Evolutionary conservation across 1,140 invertebrate species (phyloP).

Genomic region (Polyergus mexicanus): DNA sequence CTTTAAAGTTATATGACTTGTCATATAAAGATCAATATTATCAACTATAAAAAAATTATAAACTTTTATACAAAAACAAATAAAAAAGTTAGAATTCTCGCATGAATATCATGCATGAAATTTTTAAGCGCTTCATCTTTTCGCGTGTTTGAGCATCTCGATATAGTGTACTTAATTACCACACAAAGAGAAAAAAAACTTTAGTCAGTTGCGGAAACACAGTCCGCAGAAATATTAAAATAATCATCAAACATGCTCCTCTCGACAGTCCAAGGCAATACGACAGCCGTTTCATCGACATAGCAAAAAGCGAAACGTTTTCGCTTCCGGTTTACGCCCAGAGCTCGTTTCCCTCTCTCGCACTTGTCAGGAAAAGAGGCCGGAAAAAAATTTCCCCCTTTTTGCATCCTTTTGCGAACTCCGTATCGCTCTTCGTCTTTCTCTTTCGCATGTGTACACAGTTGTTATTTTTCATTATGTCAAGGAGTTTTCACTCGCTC

Average conservation of each 20-base stretch:
- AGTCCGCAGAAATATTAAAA: constrained; percentile 56
- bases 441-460: constrained; percentile 5
- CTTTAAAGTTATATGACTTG: background rate
- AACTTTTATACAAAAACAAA: background rate
- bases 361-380: constrained; percentile 32
- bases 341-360: constrained; percentile 40
- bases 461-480: constrained; percentile 63
- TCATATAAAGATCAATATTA: background rate
- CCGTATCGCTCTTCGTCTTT: constrained; percentile 9
- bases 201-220: constrained; percentile 11
- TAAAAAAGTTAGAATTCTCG: background rate
- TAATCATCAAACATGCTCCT: constrained; percentile 48
- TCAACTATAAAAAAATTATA: constrained; percentile 13
- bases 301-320: constrained; percentile 50
- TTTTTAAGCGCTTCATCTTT: background rate
- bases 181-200: background rate
- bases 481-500: constrained; percentile 54
- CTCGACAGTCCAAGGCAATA: background rate
- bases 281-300: constrained; percentile 36
- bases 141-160: background rate
- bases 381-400: constrained; percentile 60
- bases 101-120: background rate
- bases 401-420: constrained; percentile 50
- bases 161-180: constrained; percentile 4
- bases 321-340: constrained; percentile 49